Evolutionary conservation across 2,797 vertebrate species (phyloP).

Genomic region (Xiphophorus birchmanni): DNA sequence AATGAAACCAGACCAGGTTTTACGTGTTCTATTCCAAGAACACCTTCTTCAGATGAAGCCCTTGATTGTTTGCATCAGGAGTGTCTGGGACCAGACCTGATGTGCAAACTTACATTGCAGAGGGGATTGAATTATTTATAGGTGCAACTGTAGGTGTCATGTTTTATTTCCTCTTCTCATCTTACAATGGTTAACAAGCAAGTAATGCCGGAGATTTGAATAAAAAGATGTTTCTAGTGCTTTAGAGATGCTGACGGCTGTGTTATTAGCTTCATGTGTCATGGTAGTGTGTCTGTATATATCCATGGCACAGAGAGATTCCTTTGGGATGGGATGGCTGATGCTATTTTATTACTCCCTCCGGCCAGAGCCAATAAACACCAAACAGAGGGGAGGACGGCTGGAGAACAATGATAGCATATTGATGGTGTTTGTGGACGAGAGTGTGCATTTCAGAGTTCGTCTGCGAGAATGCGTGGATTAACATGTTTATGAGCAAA

Average conservation of each 20-base stretch:
- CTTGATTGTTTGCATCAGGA: not conserved
- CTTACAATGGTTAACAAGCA: conserved; percentile 15
- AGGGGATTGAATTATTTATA: conserved; percentile 6
- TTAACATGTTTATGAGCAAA: conserved; percentile 31
- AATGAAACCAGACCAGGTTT: not conserved
- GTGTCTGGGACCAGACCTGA: not conserved
- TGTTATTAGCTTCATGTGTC: conserved; percentile 11
- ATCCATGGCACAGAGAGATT: conserved; percentile 20
- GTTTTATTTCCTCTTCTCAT: not conserved
- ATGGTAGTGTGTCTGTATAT: conserved; percentile 11
- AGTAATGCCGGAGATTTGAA: not conserved
- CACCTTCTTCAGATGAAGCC: not conserved
- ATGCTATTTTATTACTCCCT: conserved; percentile 70
- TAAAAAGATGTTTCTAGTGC: conserved; percentile 5
- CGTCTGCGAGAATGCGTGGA: not conserved
- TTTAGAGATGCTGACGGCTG: conserved; percentile 25
- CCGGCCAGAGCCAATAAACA: conserved; percentile 72
- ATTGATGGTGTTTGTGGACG: conserved; percentile 63
- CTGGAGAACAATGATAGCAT: conserved; percentile 77
- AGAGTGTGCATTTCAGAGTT: conserved; percentile 15
- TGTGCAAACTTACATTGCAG: conserved; percentile 5
- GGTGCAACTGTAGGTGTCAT: not conserved
- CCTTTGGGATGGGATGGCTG: conserved; percentile 51
- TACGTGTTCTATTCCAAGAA: not conserved
- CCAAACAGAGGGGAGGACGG: conserved; percentile 66